phyloP scores from a whole-genome alignment of 2,797 vertebrate species.

The Sardinella longiceps region DNA sequence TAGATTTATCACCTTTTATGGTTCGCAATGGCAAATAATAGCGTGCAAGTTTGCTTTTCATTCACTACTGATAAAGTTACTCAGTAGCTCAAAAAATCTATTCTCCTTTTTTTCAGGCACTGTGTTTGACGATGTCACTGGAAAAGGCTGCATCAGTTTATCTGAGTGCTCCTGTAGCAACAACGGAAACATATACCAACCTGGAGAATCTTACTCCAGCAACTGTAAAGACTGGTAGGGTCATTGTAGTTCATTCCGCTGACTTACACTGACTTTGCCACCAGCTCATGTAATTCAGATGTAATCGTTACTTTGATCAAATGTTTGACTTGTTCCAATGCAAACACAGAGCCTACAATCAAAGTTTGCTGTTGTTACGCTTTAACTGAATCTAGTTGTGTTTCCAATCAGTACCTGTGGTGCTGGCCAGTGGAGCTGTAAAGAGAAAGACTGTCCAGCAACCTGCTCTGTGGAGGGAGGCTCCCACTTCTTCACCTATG shows the following conservation, averaged over 20 bases:
- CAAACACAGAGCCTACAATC: no score
- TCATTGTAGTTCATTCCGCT: not conserved
- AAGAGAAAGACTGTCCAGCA: slow-evolving; percentile 68
- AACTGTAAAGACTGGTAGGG: slow-evolving; percentile 69
- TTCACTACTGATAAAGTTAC: no score
- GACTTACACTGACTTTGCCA: no score
- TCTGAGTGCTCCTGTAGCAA: slow-evolving; percentile 66
- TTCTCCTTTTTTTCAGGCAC: slow-evolving; percentile 53
- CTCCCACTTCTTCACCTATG: slow-evolving; percentile 80
- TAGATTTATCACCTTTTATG: no score
- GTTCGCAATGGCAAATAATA: no score
- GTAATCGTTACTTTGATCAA: no score
- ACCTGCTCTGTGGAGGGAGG: slow-evolving; percentile 78
- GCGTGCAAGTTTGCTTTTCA: no score
- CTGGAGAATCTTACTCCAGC: slow-evolving; percentile 62
- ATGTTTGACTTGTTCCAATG: no score
- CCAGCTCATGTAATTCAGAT: no score
- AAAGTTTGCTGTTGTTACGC: no score
- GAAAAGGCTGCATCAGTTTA: slow-evolving; percentile 62
- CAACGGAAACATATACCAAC: slow-evolving; percentile 60
- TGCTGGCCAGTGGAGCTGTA: slow-evolving; percentile 76
- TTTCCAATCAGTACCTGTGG: slow-evolving; percentile 69
- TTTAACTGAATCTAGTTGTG: no score
- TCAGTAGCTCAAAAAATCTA: not conserved
- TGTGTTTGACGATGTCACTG: slow-evolving; percentile 68